These are phyloP conservation scores for Sandelia bainsii DNA, from an alignment of 2,797 vertebrate species.

Conservation along the genomic window DNA sequence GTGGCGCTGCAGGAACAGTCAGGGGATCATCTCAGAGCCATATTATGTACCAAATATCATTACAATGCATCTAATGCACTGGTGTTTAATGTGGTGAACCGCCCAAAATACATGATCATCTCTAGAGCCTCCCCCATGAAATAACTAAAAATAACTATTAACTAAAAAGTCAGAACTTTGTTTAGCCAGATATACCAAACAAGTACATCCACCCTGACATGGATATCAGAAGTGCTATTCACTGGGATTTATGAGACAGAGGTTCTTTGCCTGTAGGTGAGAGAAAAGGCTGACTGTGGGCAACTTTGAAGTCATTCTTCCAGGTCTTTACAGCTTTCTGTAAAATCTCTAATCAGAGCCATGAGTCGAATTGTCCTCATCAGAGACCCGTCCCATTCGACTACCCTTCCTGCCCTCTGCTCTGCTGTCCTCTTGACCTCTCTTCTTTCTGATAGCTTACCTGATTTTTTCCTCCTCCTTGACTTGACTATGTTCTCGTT, in stretches of 20 bases:
- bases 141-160: constrained; percentile 6
- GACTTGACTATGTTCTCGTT: constrained; percentile 35
- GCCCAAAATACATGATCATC: not conserved
- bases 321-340: constrained; percentile 47
- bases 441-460: constrained; percentile 50
- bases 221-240: constrained; percentile 31
- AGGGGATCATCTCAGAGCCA: not conserved
- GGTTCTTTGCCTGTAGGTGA: constrained; percentile 48
- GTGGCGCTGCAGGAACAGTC: not conserved
- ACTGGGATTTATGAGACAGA: constrained; percentile 50
- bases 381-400: constrained; percentile 50
- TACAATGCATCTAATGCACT: not conserved
- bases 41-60: not conserved
- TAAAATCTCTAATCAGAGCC: constrained; percentile 61
- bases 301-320: constrained; percentile 42
- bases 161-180: not conserved
- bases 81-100: not conserved
- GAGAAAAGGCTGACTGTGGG: constrained; percentile 37
- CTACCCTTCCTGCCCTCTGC: constrained; percentile 44
- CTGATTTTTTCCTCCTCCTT: constrained; percentile 53
- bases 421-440: constrained; percentile 54
- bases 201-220: constrained; percentile 35
- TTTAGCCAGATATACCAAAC: constrained; percentile 12
- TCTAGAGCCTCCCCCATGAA: not conserved
- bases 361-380: constrained; percentile 47